Percentiles rank a stretch among this genome's conserved stretches.
Evolutionary conservation across 2,888 invertebrate genomes (phyloP).

Genomic region (Deilephila elpenor): DNA sequence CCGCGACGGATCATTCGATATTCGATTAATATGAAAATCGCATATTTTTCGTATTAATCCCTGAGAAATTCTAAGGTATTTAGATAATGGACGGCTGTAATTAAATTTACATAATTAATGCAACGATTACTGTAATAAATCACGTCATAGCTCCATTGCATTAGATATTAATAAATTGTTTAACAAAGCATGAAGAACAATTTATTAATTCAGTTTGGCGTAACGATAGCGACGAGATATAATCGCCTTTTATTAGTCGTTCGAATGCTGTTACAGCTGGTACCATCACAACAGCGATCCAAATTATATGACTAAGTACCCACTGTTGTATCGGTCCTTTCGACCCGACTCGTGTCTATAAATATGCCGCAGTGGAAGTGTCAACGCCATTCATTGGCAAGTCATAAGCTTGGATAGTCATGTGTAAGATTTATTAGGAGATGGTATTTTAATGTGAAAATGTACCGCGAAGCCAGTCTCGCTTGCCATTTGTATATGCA

Average conservation of each 20-base stretch:
- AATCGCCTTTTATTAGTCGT: background rate
- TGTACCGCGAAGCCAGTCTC: conserved; percentile 28
- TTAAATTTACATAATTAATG: background rate
- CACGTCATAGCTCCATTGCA: background rate
- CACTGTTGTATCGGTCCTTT: conserved; percentile 8
- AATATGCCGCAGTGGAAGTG: conserved; percentile 7
- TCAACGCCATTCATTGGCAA: conserved; percentile 16
- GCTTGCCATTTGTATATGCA: conserved; percentile 29
- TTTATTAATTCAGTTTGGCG: conserved; percentile 3
- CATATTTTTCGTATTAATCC: background rate
- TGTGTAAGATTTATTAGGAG: conserved; percentile 21
- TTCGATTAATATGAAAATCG: background rate
- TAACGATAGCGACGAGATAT: background rate
- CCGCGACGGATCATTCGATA: background rate
- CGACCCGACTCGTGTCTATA: background rate
- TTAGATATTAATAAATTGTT: background rate
- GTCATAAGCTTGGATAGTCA: conserved; percentile 21
- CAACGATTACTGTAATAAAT: background rate
- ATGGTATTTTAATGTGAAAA: conserved; percentile 23
- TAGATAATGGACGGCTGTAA: background rate
- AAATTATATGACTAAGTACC: conserved; percentile 6
- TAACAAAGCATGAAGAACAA: background rate
- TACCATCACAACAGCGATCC: background rate
- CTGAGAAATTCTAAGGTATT: background rate
- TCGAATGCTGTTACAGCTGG: background rate